phyloP scores from a whole-genome alignment of 1,140 invertebrate species.

The Mycetomoellerius zeteki region DNA sequence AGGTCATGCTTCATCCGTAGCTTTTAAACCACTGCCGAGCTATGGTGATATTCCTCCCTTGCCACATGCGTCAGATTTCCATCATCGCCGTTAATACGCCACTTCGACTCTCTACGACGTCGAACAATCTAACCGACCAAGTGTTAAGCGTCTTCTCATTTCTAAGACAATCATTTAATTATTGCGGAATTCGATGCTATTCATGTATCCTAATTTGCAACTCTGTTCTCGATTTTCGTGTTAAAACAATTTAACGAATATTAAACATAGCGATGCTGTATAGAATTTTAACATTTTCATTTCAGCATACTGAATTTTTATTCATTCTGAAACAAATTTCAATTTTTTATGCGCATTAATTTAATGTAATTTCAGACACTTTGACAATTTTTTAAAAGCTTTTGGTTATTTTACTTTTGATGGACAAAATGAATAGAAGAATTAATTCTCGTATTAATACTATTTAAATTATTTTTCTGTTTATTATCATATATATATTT shows the following conservation, averaged over 20 bases:
- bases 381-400: background rate
- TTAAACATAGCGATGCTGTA: background rate
- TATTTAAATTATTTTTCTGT: background rate
- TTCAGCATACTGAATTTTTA: background rate
- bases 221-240: no score
- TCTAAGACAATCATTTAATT: constrained; percentile 24
- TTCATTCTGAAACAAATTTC: background rate
- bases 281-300: background rate
- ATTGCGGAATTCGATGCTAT: background rate
- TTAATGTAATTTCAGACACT: background rate
- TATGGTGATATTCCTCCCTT: constrained; percentile 15
- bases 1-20: constrained; percentile 42
- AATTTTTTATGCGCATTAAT: background rate
- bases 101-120: constrained; percentile 26
- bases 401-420: background rate
- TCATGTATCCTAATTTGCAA: background rate
- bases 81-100: constrained; percentile 25
- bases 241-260: background rate
- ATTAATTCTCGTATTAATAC: background rate
- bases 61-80: background rate
- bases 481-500: background rate
- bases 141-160: background rate
- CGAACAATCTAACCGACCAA: background rate
- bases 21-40: constrained; percentile 53
- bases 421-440: background rate